Evolutionary conservation across 2,797 vertebrate species (phyloP).

Genomic region (Mormyrus hasselquistii): DNA sequence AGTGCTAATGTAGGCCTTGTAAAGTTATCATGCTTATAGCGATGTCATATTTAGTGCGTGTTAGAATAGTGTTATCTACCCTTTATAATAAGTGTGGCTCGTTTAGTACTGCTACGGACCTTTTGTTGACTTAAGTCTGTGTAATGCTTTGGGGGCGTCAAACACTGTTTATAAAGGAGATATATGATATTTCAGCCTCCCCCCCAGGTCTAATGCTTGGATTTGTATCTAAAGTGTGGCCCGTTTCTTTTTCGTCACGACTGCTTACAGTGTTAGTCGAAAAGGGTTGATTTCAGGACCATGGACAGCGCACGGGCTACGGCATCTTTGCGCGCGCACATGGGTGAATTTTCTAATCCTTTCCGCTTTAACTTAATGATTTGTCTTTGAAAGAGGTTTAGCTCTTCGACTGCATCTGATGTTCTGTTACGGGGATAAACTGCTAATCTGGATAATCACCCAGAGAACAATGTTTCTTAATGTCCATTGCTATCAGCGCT

Average conservation of each 20-base stretch:
- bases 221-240: background rate
- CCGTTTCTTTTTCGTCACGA: background rate
- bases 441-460: conserved; percentile 10
- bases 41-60: background rate
- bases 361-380: conserved; percentile 4
- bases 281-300: conserved; percentile 45
- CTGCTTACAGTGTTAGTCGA: background rate
- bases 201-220: background rate
- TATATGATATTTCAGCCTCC: background rate
- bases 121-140: background rate
- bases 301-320: conserved; percentile 39
- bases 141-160: background rate
- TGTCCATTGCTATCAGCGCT: conserved; percentile 11
- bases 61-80: background rate
- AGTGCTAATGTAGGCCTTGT: background rate
- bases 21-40: background rate
- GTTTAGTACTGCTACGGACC: background rate
- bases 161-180: background rate
- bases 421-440: conserved; percentile 16
- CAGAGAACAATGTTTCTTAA: conserved; percentile 6
- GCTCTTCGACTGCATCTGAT: conserved; percentile 21
- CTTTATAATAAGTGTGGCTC: background rate
- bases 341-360: background rate
- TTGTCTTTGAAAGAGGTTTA: conserved; percentile 25
- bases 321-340: background rate